phyloP scores from a whole-genome alignment of 1,140 invertebrate species.

The Fopius arisanus region DNA sequence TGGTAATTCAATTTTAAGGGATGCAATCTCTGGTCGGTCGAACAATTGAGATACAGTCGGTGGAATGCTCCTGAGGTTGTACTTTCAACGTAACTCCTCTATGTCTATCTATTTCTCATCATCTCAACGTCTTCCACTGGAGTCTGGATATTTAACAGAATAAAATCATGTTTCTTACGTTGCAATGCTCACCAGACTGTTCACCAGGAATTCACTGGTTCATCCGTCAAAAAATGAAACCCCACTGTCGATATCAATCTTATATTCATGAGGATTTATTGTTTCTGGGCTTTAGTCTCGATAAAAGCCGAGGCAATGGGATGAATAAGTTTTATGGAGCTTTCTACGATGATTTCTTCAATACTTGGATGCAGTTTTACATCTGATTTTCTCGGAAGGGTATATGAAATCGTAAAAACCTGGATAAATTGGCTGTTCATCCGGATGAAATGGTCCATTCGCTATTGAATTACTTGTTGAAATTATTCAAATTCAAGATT shows the following conservation, averaged over 20 bases:
- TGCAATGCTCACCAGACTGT: not conserved
- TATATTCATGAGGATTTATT: constrained; percentile 1
- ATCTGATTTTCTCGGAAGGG: not conserved
- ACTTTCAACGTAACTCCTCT: not conserved
- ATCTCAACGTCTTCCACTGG: not conserved
- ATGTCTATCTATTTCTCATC: constrained; percentile 6
- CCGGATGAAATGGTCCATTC: not conserved
- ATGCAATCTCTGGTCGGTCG: constrained; percentile 17
- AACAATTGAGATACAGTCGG: constrained; percentile 17
- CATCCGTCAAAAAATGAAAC: not conserved
- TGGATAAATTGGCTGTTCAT: not conserved
- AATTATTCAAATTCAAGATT: not conserved
- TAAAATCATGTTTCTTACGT: not conserved
- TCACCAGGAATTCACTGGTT: not conserved
- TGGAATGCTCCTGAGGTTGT: constrained; percentile 5
- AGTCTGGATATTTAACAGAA: not conserved
- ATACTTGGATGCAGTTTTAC: not conserved
- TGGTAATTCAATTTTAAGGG: constrained; percentile 28
- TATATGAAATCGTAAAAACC: not conserved
- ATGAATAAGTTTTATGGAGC: not conserved
- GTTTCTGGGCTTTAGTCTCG: not conserved
- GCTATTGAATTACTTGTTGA: not conserved
- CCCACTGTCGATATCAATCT: not conserved
- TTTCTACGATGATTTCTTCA: not conserved
- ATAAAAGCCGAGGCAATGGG: not conserved